These are phyloP conservation scores for Anolis sagrei DNA, from an alignment of 2,113 vertebrate genomes.

Conservation along the genomic window DNA sequence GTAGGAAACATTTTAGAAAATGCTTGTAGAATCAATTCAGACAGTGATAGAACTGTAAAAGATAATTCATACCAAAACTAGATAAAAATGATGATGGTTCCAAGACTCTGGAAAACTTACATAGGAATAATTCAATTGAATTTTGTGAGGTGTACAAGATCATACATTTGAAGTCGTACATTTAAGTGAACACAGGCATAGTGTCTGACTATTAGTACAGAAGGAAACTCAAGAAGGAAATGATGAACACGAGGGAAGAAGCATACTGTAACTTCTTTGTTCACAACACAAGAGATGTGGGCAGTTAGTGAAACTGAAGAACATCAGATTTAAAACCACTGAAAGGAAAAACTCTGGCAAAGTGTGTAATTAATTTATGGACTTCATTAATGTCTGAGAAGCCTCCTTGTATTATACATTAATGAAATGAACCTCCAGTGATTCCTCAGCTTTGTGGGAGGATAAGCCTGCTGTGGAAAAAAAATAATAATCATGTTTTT, in stretches of 20 bases:
- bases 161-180: no score
- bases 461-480: neutral
- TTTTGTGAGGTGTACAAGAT: neutral
- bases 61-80: neutral
- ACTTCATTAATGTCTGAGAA: conserved; percentile 9
- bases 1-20: neutral
- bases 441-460: neutral
- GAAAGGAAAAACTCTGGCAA: conserved; percentile 18
- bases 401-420: neutral
- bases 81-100: neutral
- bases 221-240: no score
- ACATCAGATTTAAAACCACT: conserved; percentile 13
- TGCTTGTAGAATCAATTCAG: neutral
- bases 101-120: no score
- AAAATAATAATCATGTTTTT: conserved; percentile 22
- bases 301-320: neutral
- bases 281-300: neutral
- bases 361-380: conserved; percentile 10
- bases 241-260: neutral
- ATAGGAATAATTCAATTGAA: neutral
- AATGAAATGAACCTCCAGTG: conserved; percentile 9
- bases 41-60: neutral
- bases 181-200: no score
- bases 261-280: conserved; percentile 11
- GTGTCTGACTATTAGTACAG: no score